Conservation (phyloP, 2,888 invertebrate species). For the Holacanthella duospinosa region DNA sequence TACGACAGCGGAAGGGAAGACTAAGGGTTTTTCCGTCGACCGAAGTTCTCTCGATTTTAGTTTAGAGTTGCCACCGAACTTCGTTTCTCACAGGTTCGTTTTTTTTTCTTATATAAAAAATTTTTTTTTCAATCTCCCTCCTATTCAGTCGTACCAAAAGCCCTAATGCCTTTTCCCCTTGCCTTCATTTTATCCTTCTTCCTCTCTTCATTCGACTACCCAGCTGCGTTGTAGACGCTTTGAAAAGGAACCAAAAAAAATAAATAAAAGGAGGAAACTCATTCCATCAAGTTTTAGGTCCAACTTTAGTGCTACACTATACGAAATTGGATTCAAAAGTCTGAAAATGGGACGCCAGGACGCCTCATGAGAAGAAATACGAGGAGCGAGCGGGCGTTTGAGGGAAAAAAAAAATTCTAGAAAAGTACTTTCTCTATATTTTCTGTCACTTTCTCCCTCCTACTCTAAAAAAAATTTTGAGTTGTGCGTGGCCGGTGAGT, state of each 20-base stretch:
- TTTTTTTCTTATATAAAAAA: no score
- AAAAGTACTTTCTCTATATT: neutral
- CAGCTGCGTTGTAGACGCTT: neutral
- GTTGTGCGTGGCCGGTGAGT: no score
- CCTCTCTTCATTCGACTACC: conserved; percentile 6
- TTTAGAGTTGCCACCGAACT: neutral
- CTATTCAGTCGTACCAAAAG: neutral
- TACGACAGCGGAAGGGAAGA: neutral
- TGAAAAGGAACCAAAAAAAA: neutral
- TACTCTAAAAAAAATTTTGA: no score
- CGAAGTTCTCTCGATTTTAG: neutral
- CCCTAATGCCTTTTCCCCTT: conserved; percentile 1
- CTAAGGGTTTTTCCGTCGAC: neutral
- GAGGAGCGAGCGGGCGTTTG: no score
- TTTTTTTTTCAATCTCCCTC: conserved; percentile 9
- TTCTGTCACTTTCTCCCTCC: neutral
- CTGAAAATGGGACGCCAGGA: neutral
- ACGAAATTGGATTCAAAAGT: conserved; percentile 4
- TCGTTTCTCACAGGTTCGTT: neutral
- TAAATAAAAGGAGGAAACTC: neutral
- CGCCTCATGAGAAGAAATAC: neutral
- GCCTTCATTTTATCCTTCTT: neutral
- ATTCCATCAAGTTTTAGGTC: conserved; percentile 3
- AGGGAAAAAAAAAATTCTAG: neutral
- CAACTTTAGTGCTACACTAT: conserved; percentile 5